phyloP scores from a whole-genome alignment of 1,140 invertebrate genomes.

The Ericerus pela region DNA sequence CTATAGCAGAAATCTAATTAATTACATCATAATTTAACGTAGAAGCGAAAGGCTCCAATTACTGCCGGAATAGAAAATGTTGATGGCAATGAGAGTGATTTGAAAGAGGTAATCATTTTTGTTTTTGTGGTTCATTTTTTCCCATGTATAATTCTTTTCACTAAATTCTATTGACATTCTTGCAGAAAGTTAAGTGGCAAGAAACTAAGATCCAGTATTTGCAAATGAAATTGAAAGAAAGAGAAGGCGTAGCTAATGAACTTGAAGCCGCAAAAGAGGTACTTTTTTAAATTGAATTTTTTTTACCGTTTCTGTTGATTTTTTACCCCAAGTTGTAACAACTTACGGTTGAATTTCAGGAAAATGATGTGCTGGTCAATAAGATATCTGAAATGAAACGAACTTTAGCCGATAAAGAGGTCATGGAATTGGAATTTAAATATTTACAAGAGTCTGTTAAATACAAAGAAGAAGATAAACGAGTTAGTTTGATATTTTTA shows the following conservation, averaged over 20 bases:
- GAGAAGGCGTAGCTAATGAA: slow-evolving; percentile 3
- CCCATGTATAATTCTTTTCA: slow-evolving; percentile 4
- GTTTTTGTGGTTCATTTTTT: background rate
- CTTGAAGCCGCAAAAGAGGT: background rate
- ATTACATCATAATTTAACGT: background rate
- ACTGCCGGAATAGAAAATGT: background rate
- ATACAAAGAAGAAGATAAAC: slow-evolving; percentile 1
- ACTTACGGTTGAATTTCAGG: background rate
- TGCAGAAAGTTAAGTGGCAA: slow-evolving; percentile 11
- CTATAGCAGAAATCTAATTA: background rate
- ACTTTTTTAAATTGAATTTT: background rate
- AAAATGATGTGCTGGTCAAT: slow-evolving; percentile 16
- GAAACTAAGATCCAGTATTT: background rate
- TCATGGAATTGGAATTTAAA: slow-evolving; percentile 6
- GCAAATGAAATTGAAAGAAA: slow-evolving; percentile 12
- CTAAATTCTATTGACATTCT: background rate
- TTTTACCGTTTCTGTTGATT: background rate
- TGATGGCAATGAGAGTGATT: background rate
- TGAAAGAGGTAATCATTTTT: background rate
- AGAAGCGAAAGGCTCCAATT: background rate
- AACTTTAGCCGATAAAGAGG: background rate
- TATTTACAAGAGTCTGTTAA: background rate
- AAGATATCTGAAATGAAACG: slow-evolving; percentile 18
- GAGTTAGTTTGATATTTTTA: background rate
- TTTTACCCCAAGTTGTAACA: background rate